Percentiles rank a stretch among this genome's conserved stretches.
phyloP scores from a whole-genome alignment of 2,888 invertebrate genomes.

The Eurois occulta region DNA sequence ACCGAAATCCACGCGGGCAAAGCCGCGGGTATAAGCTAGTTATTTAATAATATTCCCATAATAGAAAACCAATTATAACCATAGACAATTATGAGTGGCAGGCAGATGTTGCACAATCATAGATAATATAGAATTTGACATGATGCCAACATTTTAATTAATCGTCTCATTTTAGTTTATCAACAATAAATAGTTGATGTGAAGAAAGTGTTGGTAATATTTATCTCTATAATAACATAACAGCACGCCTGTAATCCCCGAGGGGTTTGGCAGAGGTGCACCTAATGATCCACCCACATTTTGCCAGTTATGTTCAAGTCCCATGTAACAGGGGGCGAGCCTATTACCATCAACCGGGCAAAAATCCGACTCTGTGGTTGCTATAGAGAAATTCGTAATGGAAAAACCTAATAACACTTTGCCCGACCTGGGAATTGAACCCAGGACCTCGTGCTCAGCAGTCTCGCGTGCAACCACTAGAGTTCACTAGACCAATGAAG shows the following conservation, averaged over 20 bases:
- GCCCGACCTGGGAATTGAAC: background rate
- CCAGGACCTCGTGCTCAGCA: background rate
- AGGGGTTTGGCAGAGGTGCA: background rate
- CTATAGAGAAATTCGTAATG: background rate
- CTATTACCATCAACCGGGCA: background rate
- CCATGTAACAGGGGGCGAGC: background rate
- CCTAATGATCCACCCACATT: background rate
- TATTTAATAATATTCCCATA: background rate
- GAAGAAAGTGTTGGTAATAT: background rate
- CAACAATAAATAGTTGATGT: background rate
- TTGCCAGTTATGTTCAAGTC: background rate
- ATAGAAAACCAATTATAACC: background rate
- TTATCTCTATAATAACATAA: background rate
- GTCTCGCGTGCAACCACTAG: background rate
- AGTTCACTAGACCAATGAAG: background rate
- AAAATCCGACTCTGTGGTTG: background rate
- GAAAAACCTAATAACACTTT: background rate
- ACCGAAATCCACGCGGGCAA: too few species aligned
- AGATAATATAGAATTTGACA: conserved; percentile 35
- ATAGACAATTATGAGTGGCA: conserved; percentile 23
- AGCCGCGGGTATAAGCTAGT: too few species aligned
- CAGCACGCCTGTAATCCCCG: background rate
- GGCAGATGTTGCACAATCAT: background rate
- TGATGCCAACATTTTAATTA: conserved; percentile 48
- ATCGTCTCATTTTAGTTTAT: conserved; percentile 7